Evolutionary conservation across 30 jellyfish, hydroid and myxozoan species (phyloP), one percentile per base, ranked within the genome.

Genomic region (Cassiopea andromeda): DNA sequence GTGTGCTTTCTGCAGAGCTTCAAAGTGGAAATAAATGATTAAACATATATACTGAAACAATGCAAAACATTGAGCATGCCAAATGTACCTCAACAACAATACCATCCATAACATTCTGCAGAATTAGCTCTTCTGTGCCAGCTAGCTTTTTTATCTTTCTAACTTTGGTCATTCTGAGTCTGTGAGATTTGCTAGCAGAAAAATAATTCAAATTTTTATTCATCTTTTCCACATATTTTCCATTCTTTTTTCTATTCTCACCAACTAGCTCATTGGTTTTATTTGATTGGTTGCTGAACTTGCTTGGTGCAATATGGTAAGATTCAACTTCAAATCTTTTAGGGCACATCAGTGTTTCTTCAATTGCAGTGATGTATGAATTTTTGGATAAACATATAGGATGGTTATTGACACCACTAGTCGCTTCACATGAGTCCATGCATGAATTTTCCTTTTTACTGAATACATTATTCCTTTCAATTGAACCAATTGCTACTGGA

Each of bases 41-140:
- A n/a, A n/a, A n/a, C n/a, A n/a, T n/a, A n/a, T n/a, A n/a, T n/a
- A 61, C 73, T 1, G 43, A 61, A 61, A 27, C 19, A 13, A 61
- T 61, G 73, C 10, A 13, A 2, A 4, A 3, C 19, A 61, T 1
- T 3, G 73, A 2, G 7, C 7, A 3, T 8, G 73, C 2, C 7
- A 61, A 2, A 61, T 27, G 10, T 77, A 86, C 93, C 93, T 86
- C 85, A 38, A 60, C 84, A 13, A 54, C n/a, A 13, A 86, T 1
- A 45, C 76, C 18, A 45, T 59, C 88, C 45, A 81, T 89, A 60
- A 86, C 66, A 60, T 58, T 86, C 44, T 86, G 89, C 43, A 86
- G 72, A 57, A 67, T 73, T 19, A 86, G 72, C 43, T 86, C 89
- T 13, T 86, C 66, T 75, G 93, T 38, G 17, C 93, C 77, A 58